Evolutionary conservation across 1,140 invertebrate species (phyloP).

Genomic region (Cardiocondyla obscurior): DNA sequence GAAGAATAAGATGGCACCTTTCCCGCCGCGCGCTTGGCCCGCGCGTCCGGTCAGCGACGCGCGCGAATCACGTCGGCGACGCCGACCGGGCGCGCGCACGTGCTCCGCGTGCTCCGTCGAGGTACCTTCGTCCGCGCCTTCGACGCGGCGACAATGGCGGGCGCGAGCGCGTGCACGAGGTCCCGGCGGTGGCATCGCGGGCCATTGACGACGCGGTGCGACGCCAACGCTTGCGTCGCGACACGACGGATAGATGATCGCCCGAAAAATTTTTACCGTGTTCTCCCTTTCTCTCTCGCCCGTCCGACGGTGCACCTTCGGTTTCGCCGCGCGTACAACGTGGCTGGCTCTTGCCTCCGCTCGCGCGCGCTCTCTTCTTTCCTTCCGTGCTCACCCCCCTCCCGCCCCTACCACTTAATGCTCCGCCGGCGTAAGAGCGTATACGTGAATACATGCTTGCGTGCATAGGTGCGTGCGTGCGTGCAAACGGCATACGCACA

Average conservation of each 20-base stretch:
- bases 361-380: constrained; percentile 15
- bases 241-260: background rate
- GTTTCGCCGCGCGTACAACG: constrained; percentile 22
- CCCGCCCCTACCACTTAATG: background rate
- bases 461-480: background rate
- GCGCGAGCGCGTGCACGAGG: constrained; percentile 24
- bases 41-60: too few relatives aligned
- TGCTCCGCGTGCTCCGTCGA: background rate
- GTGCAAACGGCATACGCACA: constrained; percentile 15
- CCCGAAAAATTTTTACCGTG: background rate
- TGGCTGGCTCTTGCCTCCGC: constrained; percentile 16
- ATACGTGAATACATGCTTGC: background rate
- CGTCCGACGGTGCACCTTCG: constrained; percentile 10
- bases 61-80: too few relatives aligned
- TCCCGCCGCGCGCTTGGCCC: background rate
- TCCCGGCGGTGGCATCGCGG: background rate
- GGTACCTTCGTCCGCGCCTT: background rate
- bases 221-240: background rate
- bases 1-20: constrained; percentile 33
- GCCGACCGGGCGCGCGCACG: background rate
- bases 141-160: background rate
- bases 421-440: too few relatives aligned
- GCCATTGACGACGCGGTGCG: too few relatives aligned
- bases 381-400: background rate
- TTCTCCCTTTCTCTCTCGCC: background rate